Percentiles rank a stretch among this genome's conserved stretches.
These are phyloP conservation scores for Nemotelus pantherinus DNA, from an alignment of 2,888 invertebrate species.

Conservation along the genomic window DNA sequence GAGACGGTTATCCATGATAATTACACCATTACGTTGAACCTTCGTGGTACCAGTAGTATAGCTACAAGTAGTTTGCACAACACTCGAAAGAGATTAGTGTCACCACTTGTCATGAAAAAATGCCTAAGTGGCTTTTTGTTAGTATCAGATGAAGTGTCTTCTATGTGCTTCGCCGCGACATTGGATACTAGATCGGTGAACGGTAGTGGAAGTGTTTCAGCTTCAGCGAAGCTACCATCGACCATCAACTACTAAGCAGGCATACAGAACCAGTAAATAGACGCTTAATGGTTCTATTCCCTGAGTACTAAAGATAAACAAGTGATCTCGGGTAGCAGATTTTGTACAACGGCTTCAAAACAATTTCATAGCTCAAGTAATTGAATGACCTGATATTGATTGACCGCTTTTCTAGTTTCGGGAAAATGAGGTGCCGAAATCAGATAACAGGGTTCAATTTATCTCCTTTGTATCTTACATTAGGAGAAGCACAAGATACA, in stretches of 20 bases:
- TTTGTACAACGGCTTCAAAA: too few species aligned
- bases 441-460: too few species aligned
- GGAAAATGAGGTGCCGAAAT: too few species aligned
- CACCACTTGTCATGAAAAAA: slow-evolving; percentile 38
- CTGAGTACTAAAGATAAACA: too few species aligned
- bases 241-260: slow-evolving; percentile 35
- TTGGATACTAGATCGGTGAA: not conserved
- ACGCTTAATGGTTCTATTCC: not conserved
- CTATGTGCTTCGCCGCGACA: not conserved
- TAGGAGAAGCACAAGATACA: too few species aligned
- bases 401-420: too few species aligned
- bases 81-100: slow-evolving; percentile 41
- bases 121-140: slow-evolving; percentile 38
- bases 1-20: slow-evolving; percentile 25
- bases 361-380: too few species aligned
- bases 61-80: slow-evolving; percentile 41
- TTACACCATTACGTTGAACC: slow-evolving; percentile 18
- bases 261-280: slow-evolving; percentile 1
- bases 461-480: too few species aligned
- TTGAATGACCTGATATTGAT: too few species aligned
- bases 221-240: slow-evolving; percentile 21
- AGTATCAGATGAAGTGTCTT: slow-evolving; percentile 34
- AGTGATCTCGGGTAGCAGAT: too few species aligned
- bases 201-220: slow-evolving; percentile 8
- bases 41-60: slow-evolving; percentile 30